These are phyloP conservation scores for Picathartes gymnocephalus DNA, from an alignment of 2,113 vertebrate genomes.

Conservation along the genomic window DNA sequence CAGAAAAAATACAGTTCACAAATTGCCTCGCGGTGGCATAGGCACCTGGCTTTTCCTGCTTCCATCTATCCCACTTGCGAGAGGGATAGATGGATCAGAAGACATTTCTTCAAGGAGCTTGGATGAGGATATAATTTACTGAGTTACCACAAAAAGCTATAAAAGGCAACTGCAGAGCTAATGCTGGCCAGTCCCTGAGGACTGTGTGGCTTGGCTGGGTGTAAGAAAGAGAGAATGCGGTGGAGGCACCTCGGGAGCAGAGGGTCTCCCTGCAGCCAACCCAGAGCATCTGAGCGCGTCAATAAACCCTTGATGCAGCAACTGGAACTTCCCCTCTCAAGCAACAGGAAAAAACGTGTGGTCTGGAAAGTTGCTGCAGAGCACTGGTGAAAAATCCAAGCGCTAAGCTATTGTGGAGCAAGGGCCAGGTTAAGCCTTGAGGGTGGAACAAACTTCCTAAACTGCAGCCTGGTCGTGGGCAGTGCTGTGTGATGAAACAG, in stretches of 20 bases:
- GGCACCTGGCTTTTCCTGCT: slow-evolving; percentile 64
- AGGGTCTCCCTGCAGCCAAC: not conserved
- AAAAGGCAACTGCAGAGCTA: not conserved
- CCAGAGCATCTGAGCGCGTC: not conserved
- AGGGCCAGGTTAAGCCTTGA: not conserved
- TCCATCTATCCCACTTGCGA: not conserved
- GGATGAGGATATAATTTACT: not conserved
- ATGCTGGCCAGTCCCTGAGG: not conserved
- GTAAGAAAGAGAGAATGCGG: not conserved
- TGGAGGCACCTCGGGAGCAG: not conserved
- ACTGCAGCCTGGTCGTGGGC: not conserved
- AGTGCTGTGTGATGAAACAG: not conserved
- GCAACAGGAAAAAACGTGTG: not conserved
- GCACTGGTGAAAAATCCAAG: not conserved
- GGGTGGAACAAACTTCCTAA: not conserved
- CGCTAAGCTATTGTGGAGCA: not conserved
- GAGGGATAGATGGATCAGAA: not conserved
- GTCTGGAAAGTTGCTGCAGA: not conserved
- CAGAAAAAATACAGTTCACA: slow-evolving; percentile 74
- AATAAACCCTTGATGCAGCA: not conserved
- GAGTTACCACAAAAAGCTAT: not conserved
- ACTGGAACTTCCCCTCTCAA: not conserved
- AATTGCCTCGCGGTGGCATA: slow-evolving; percentile 63
- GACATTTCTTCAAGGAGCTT: not conserved
- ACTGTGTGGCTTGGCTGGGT: not conserved